A percentile compares a stretch with the other conserved stretches of the same genome.
Conservation (phyloP, 2,113 vertebrate species). For the Gallinago paraguaiae region DNA sequence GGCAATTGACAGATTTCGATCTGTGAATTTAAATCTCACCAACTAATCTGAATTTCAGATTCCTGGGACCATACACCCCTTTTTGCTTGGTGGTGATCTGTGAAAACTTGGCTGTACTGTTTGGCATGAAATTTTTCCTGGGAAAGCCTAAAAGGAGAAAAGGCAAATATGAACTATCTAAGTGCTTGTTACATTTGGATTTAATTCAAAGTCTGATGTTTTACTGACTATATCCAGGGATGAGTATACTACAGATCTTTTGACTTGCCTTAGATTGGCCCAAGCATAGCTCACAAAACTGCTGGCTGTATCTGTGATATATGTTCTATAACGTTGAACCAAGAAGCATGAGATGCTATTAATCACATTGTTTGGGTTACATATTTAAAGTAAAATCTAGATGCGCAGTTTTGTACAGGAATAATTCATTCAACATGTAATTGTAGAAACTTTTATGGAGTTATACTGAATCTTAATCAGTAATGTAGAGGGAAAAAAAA, state of each 20-base stretch:
- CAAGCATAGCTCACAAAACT: not conserved
- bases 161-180: not conserved
- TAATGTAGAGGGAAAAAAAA: accelerated
- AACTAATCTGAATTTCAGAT: not conserved
- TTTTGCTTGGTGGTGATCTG: not conserved
- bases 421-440: accelerated
- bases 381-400: not conserved
- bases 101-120: not conserved
- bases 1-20: not conserved
- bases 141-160: not conserved
- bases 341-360: too few species aligned
- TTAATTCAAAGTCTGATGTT: not conserved
- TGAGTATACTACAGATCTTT: not conserved
- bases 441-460: not conserved
- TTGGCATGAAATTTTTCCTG: not conserved
- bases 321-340: not conserved
- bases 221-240: not conserved
- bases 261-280: not conserved
- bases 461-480: not conserved
- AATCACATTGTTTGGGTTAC: not conserved
- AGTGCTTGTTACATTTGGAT: not conserved
- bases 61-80: not conserved
- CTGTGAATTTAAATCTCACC: not conserved
- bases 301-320: not conserved
- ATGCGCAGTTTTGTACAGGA: not conserved